Evolutionary conservation across 23 tunicate species (phyloP).

Genomic region (Clavelina lepadiformis): DNA sequence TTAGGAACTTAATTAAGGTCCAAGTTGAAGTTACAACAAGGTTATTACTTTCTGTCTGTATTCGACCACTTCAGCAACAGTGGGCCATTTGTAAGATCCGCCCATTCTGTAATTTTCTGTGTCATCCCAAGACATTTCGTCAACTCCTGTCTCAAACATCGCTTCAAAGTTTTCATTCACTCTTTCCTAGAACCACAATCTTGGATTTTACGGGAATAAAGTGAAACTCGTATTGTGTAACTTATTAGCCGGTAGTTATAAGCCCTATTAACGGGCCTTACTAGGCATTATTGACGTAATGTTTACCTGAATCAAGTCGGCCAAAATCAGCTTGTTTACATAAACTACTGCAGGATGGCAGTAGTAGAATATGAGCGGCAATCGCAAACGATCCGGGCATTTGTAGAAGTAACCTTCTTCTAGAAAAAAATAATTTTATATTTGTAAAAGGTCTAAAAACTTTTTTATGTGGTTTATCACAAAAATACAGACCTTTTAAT

Average conservation of each 20-base stretch:
- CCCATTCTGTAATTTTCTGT: constrained; percentile 93
- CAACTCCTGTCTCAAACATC: constrained; percentile 90
- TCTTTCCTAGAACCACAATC: constrained; percentile 55
- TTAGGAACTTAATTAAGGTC: no score
- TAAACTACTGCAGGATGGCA: constrained; percentile 85
- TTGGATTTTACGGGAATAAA: no score
- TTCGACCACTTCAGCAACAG: constrained; percentile 50
- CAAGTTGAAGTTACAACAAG: no score
- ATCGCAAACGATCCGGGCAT: constrained; percentile 70
- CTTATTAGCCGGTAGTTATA: no score
- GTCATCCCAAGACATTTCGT: constrained; percentile 97
- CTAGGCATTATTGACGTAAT: no score
- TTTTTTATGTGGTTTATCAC: no score
- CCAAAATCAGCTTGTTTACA: constrained; percentile 68
- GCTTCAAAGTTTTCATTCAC: constrained; percentile 71
- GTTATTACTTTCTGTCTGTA: constrained; percentile 61
- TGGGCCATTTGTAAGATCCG: constrained; percentile 81
- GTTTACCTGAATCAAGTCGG: constrained; percentile 79
- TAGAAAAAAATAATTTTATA: constrained; percentile 31
- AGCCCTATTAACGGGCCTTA: no score
- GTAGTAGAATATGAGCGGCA: constrained; percentile 83
- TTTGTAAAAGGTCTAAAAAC: no score
- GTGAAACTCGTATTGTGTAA: no score
- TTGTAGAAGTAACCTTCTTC: constrained; percentile 67
- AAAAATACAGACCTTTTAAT: no score